A percentile compares a stretch with the other conserved stretches of the same genome.
phyloP scores from a whole-genome alignment of 2,888 invertebrate species.

The Mongoloraphidia duomilia region DNA sequence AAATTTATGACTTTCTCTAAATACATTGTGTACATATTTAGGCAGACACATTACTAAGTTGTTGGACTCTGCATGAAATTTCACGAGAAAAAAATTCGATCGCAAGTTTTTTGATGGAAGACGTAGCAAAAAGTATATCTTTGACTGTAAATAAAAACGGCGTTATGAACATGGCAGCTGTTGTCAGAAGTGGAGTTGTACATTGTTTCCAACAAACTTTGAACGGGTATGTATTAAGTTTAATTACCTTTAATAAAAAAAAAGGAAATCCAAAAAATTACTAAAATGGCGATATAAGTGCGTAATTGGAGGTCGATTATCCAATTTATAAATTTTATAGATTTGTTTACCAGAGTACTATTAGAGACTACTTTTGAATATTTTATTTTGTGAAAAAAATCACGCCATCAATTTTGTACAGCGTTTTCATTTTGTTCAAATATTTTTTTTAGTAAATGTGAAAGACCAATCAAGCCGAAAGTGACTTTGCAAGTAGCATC shows the following conservation, averaged over 20 bases:
- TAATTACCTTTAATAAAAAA: neutral
- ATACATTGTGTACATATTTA: slow-evolving; percentile 5
- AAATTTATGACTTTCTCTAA: neutral
- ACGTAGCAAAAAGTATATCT: slow-evolving; percentile 43
- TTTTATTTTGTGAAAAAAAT: too few species aligned
- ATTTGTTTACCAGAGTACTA: neutral
- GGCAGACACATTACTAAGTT: slow-evolving; percentile 32
- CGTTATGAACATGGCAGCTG: slow-evolving; percentile 32
- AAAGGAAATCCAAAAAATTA: slow-evolving; percentile 6
- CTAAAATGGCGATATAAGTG: too few species aligned
- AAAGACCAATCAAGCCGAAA: slow-evolving; percentile 49
- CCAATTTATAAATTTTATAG: too few species aligned
- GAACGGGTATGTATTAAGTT: slow-evolving; percentile 45
- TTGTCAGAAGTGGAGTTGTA: slow-evolving; percentile 62
- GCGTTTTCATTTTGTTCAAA: neutral
- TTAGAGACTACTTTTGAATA: slow-evolving; percentile 1
- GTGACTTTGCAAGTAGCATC: slow-evolving; percentile 44
- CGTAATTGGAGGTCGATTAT: too few species aligned
- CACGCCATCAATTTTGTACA: too few species aligned
- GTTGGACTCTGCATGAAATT: slow-evolving; percentile 33
- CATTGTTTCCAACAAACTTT: slow-evolving; percentile 64
- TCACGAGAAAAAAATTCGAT: slow-evolving; percentile 33
- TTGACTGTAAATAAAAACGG: slow-evolving; percentile 35
- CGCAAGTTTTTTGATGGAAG: slow-evolving; percentile 53
- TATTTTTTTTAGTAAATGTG: slow-evolving; percentile 25